Base-by-base conservation (phyloP, 1,140 invertebrate species). In the Bombus vancouverensis region DNA sequence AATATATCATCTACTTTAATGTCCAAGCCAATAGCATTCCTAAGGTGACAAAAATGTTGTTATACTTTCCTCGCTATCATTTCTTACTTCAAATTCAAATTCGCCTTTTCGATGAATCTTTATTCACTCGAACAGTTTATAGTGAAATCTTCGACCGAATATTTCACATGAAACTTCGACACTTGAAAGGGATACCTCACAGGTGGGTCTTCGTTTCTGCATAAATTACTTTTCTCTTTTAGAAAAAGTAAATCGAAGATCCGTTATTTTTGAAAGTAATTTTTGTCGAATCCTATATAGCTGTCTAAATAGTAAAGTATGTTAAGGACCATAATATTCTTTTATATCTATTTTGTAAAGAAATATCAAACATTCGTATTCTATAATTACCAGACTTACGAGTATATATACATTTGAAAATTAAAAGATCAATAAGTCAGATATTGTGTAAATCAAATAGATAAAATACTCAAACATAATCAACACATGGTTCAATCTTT, bases 241-340 rank as follows among this genome's bases (percentile, higher is more conserved):
- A 37, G 44, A 39, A 70, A 44, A 70, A 68, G 62, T 70, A 83
- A 83, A 78, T 59, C 44, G 6, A 70, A 34, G 47, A 34, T 57
- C 81, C 81, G 81, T 83, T 83, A 77, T 42, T 83, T 83, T 78
- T 57, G 82, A 83, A 83, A 78, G 82, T 78, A 68, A 83, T 83
- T 72, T n/a, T n/a, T 13, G 3, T 12, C 25, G 12, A 8, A 15
- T 39, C 0, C 2, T 66, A 34, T 66, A 18, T n/a, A 32, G 9
- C 13, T 59, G 5, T 34, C 22, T 9, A 3, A 39, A 59, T 15
- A 47, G 37, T 32, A 39, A 37, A 73, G 79, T 74, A 44, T n/a
- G 18, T 62, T 25, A 22, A 42, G 10, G 22, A 34, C 18, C 9
- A 18, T 44, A 9, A 53, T 39, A 28, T 39, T 70, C 25, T 39